Conservation (phyloP, 2,888 invertebrate species). For the Pseudoips prasinana region DNA sequence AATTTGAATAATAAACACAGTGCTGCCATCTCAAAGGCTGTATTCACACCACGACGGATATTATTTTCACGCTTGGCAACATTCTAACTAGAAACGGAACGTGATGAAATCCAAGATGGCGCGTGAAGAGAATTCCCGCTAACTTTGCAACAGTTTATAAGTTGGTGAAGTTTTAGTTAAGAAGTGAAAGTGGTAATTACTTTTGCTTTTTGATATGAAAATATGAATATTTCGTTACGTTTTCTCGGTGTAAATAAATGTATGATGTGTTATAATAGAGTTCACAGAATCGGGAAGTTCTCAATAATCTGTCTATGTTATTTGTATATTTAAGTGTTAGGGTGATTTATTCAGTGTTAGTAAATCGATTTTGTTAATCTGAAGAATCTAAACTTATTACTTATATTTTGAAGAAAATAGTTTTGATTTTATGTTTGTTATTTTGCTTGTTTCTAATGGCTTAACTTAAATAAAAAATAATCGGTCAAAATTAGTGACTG, state of each 20-base stretch:
- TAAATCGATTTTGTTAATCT: too few species aligned
- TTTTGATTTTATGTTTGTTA: too few species aligned
- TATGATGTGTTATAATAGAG: too few species aligned
- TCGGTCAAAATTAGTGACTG: too few species aligned
- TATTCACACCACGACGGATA: conserved; percentile 66
- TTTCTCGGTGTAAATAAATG: conserved; percentile 3
- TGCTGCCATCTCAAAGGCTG: conserved; percentile 61
- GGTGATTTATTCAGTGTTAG: too few species aligned
- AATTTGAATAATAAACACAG: conserved; percentile 42
- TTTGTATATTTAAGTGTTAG: too few species aligned
- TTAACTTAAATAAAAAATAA: too few species aligned
- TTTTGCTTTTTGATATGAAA: conserved; percentile 21
- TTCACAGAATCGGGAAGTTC: too few species aligned
- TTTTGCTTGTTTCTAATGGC: too few species aligned
- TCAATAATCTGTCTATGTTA: too few species aligned
- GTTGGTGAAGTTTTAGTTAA: conserved; percentile 25
- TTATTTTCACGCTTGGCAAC: conserved; percentile 74
- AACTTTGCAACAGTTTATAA: conserved; percentile 33
- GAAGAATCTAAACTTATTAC: too few species aligned
- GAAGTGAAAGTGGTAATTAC: conserved; percentile 33
- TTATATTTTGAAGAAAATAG: too few species aligned
- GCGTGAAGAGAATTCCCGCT: conserved; percentile 30
- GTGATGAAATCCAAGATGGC: conserved; percentile 37
- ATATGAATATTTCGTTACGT: conserved; percentile 21
- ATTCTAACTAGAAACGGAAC: conserved; percentile 64